Evolutionary conservation across 2,888 invertebrate genomes (phyloP), one percentile per base, ranked within the genome.

Genomic region (Plebejus anna): DNA sequence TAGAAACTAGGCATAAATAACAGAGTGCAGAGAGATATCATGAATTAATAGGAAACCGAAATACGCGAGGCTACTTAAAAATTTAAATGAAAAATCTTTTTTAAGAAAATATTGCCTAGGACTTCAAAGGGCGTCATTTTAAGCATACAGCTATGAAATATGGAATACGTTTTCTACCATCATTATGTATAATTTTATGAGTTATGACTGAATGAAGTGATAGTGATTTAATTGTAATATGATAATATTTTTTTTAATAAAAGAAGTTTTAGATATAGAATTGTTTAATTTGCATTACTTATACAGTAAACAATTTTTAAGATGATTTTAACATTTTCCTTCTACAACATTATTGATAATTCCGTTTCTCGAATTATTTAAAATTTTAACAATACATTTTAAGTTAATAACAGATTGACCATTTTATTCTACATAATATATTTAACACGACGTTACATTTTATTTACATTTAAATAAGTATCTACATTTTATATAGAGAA

Each of bases 221-320:
- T 61, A 55, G 13, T 36, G 38, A 76, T 59, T 38, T 13, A 70
- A 75, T 32, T 28, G 75, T 4, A 75, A 51, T 75, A 51, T 51
- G 47, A 47, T 47, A 47, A 28, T 47, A 76, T 47, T 55, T 70
- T 42, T 76, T 73, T 75, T 57, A 76, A 75, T 77, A 75, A 76
- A 76, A 76, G 13, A n/a, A 70, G 22, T 42, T 70, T 76, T 59
- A 57, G 5, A 42, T 73, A 42, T 47, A 75, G 5, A 71, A 28
- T 70, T 66, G 28, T 57, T 75, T 71, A 61, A 38, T 71, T 72
- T 72, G 7, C 72, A 61, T 4, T 28, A 61, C 28, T 28, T 5
- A 16, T 55, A 28, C 28, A 61, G 2, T 61, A 22, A 9, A 22
- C 59, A 9, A 22, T 9, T 59, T 59, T 13, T 0, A 59, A n/a